phyloP scores from a whole-genome alignment of 2,113 vertebrate species.

The Heterochromis multidens region DNA sequence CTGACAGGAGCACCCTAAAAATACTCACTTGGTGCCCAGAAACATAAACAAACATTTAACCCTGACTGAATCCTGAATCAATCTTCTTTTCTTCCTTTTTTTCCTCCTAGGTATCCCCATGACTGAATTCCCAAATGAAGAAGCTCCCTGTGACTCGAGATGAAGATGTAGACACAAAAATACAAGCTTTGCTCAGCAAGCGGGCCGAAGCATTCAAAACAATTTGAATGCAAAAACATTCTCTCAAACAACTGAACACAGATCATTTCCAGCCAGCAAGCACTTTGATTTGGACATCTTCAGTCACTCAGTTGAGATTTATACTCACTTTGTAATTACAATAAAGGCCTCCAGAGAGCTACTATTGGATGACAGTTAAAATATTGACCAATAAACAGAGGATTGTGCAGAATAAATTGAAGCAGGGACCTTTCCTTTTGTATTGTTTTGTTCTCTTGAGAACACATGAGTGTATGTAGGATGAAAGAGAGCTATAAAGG shows the following conservation, averaged over 20 bases:
- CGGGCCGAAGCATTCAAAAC: background rate
- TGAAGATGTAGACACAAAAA: background rate
- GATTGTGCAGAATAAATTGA: background rate
- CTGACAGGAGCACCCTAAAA: background rate
- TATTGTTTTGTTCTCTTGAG: background rate
- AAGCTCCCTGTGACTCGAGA: background rate
- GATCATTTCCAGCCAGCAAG: background rate
- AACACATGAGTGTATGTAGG: background rate
- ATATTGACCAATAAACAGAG: background rate
- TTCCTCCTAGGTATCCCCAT: background rate
- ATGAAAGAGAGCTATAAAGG: background rate
- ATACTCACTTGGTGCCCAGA: background rate
- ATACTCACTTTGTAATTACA: slow-evolving; percentile 28
- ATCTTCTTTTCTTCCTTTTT: no score
- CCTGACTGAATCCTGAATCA: background rate
- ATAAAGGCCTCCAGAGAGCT: background rate
- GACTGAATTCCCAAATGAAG: background rate
- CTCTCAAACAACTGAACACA: background rate
- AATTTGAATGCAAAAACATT: background rate
- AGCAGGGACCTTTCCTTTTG: background rate
- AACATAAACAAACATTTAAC: background rate
- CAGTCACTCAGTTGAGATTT: slow-evolving; percentile 4
- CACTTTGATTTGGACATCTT: slow-evolving; percentile 19
- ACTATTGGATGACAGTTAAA: slow-evolving; percentile 5
- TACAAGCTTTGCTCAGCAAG: background rate